A percentile compares a stretch with the other conserved stretches of the same genome.
These are phyloP conservation scores for Pachypeltis micranthus DNA, from an alignment of 1,140 invertebrate genomes.

Conservation along the genomic window DNA sequence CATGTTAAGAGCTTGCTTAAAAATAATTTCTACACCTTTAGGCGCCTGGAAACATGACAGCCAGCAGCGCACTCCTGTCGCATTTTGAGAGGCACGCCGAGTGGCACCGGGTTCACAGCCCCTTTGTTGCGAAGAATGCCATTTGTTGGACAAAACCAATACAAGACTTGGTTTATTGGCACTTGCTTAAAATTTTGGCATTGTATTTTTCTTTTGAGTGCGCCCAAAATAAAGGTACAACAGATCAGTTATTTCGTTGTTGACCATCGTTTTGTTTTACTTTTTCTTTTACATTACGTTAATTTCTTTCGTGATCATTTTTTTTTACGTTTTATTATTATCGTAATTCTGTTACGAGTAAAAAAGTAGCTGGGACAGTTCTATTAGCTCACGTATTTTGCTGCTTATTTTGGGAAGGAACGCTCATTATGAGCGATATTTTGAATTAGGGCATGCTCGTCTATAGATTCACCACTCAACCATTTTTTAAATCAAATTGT, in stretches of 20 bases:
- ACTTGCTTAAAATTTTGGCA: conserved; percentile 20
- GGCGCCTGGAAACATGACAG: conserved; percentile 18
- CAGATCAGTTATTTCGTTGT: conserved; percentile 20
- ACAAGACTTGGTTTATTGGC: conserved; percentile 22
- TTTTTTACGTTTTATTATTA: neutral
- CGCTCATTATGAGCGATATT: no score
- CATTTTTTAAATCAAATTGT: no score
- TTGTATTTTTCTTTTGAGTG: conserved; percentile 12
- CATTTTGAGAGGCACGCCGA: conserved; percentile 10
- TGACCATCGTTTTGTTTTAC: neutral
- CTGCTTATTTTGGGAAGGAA: no score
- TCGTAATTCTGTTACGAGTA: neutral
- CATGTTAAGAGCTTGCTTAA: neutral
- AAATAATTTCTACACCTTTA: neutral
- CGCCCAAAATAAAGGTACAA: conserved; percentile 11
- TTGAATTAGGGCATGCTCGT: no score
- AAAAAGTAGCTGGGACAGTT: no score
- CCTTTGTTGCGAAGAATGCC: conserved; percentile 12
- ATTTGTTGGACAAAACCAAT: conserved; percentile 18
- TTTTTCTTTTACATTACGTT: neutral
- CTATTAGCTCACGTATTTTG: no score
- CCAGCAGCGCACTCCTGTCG: conserved; percentile 14
- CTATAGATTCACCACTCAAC: no score
- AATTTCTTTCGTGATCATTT: neutral
- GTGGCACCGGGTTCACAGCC: conserved; percentile 18